Conservation (phyloP, 2,888 invertebrate genomes). For the Pseudococcus viburni region DNA sequence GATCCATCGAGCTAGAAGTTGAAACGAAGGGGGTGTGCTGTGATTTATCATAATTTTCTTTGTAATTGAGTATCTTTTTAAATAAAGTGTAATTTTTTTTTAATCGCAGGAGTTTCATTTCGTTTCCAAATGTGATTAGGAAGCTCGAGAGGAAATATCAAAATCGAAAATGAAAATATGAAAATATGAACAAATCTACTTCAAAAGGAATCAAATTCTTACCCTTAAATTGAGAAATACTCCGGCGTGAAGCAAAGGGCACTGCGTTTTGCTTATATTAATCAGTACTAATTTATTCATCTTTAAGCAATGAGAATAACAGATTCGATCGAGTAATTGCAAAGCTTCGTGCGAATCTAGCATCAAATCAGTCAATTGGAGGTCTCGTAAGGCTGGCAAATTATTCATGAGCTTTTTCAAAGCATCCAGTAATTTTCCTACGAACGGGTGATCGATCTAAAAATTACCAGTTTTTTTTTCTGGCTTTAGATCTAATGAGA, state of each 20-base stretch:
- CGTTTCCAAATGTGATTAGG: background rate
- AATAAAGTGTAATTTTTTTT: background rate
- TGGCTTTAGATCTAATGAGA: background rate
- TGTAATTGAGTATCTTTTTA: background rate
- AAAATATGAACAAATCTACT: background rate
- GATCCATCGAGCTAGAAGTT: background rate
- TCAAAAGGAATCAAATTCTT: slow-evolving; percentile 67
- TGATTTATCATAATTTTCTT: background rate
- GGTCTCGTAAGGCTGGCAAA: slow-evolving; percentile 75
- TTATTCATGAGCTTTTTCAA: slow-evolving; percentile 80
- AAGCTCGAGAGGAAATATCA: background rate
- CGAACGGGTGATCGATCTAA: slow-evolving; percentile 53
- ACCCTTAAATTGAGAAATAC: slow-evolving; percentile 82
- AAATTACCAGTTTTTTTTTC: background rate
- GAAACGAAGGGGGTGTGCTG: background rate
- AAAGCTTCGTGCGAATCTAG: slow-evolving; percentile 81
- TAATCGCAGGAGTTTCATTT: background rate
- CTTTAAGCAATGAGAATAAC: slow-evolving; percentile 77
- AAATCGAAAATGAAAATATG: background rate
- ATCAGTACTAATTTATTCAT: slow-evolving; percentile 79
- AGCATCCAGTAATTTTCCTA: slow-evolving; percentile 77
- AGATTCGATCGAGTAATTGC: slow-evolving; percentile 81
- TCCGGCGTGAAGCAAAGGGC: slow-evolving; percentile 82
- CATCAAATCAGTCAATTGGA: slow-evolving; percentile 83
- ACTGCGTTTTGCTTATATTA: slow-evolving; percentile 81